Percentiles rank a stretch among this genome's conserved stretches.
Evolutionary conservation across 2,888 invertebrate genomes (phyloP).

Genomic region (Eupithecia abbreviata): DNA sequence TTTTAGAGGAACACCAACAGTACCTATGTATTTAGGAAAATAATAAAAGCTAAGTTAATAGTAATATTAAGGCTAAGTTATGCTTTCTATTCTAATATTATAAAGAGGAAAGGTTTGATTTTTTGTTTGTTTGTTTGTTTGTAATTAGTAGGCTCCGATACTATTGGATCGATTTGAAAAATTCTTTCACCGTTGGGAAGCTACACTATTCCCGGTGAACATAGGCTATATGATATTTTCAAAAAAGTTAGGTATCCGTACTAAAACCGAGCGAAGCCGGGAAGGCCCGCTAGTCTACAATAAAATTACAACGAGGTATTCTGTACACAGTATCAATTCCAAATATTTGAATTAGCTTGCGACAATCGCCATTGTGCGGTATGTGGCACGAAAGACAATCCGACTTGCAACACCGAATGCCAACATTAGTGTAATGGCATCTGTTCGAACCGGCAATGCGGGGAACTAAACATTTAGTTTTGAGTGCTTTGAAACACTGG

Average conservation of each 20-base stretch:
- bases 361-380: conserved; percentile 42
- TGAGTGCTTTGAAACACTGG: background rate
- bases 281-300: background rate
- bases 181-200: too few relatives aligned
- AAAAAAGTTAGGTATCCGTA: too few relatives aligned
- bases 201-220: too few relatives aligned
- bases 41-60: background rate
- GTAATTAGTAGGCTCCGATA: too few relatives aligned
- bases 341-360: conserved; percentile 26
- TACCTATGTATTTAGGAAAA: background rate
- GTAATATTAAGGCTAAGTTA: too few relatives aligned
- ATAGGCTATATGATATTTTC: too few relatives aligned
- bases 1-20: too few relatives aligned
- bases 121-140: too few relatives aligned
- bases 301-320: background rate
- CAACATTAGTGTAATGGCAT: conserved; percentile 37
- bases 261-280: too few relatives aligned
- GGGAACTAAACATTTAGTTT: background rate
- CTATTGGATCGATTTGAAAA: too few relatives aligned
- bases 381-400: conserved; percentile 42
- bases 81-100: too few relatives aligned
- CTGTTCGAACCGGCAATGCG: conserved; percentile 9
- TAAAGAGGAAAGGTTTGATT: too few relatives aligned
- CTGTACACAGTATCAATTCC: conserved; percentile 10
- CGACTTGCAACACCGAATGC: conserved; percentile 45